Evolutionary conservation across 2,888 invertebrate species (phyloP).

Genomic region (Smittia sp.): DNA sequence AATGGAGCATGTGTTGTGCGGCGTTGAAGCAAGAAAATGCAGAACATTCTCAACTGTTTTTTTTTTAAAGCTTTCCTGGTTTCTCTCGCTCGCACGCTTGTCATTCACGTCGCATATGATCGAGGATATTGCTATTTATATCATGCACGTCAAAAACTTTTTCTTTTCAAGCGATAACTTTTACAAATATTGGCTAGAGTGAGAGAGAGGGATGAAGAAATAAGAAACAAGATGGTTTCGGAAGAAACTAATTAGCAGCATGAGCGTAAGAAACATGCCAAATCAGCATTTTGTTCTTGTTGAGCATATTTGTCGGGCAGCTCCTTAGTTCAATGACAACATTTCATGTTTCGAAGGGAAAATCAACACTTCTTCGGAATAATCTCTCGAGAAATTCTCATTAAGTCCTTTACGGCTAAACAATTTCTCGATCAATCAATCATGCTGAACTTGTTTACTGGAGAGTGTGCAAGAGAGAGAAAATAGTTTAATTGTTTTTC

Average conservation of each 20-base stretch:
- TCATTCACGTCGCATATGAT: background rate
- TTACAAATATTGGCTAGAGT: background rate
- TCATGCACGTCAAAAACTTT: too few relatives aligned
- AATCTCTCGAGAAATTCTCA: constrained; percentile 14
- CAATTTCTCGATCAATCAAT: constrained; percentile 39
- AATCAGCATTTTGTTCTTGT: constrained; percentile 3
- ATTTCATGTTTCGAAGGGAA: constrained; percentile 10
- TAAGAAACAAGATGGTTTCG: background rate
- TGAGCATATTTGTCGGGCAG: background rate
- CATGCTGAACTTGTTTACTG: background rate
- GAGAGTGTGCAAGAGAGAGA: background rate
- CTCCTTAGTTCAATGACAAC: background rate
- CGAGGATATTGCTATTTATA: too few relatives aligned
- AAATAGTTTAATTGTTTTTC: constrained; percentile 38
- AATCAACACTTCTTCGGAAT: background rate
- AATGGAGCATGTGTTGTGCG: constrained; percentile 36
- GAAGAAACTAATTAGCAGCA: constrained; percentile 14
- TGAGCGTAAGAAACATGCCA: constrained; percentile 15
- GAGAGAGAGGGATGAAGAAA: background rate
- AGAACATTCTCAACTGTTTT: background rate
- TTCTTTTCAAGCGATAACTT: too few relatives aligned
- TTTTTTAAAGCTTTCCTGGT: background rate
- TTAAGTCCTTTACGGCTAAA: background rate
- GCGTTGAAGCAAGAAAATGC: constrained; percentile 1
- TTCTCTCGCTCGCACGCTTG: background rate